Percentiles rank a stretch among this genome's conserved stretches.
phyloP scores from a whole-genome alignment of 2,113 vertebrate genomes.

The Clarias batrachus region DNA sequence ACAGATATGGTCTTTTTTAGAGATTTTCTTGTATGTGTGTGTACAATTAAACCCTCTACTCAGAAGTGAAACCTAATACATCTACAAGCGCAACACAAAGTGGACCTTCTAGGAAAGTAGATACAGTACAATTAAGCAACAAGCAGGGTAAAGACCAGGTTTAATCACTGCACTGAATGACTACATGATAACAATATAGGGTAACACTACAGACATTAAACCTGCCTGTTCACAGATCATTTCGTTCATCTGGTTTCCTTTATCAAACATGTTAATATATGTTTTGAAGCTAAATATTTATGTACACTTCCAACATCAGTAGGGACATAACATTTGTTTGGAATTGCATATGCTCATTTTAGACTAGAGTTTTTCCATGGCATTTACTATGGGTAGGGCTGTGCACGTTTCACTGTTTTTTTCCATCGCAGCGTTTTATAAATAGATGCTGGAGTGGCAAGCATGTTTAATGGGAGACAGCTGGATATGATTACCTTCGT shows the following conservation, averaged over 20 bases:
- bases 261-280: neutral
- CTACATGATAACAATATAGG: neutral
- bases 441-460: constrained; percentile 63
- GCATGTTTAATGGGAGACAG: constrained; percentile 65
- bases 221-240: too few relatives aligned
- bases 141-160: neutral
- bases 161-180: neutral
- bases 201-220: neutral
- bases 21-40: too few relatives aligned
- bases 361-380: constrained; percentile 49
- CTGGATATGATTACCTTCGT: constrained; percentile 71
- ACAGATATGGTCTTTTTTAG: neutral
- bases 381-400: constrained; percentile 51
- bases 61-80: neutral
- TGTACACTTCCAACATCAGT: constrained; percentile 29
- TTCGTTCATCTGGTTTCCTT: too few relatives aligned
- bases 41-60: neutral
- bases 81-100: neutral
- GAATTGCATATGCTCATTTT: constrained; percentile 27
- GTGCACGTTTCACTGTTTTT: constrained; percentile 45
- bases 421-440: constrained; percentile 59
- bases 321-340: constrained; percentile 37
- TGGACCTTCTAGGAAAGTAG: neutral
- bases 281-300: neutral
- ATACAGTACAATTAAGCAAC: neutral